Conservation (phyloP, 2,797 vertebrate species). For the Loris lydekkerianus region DNA sequence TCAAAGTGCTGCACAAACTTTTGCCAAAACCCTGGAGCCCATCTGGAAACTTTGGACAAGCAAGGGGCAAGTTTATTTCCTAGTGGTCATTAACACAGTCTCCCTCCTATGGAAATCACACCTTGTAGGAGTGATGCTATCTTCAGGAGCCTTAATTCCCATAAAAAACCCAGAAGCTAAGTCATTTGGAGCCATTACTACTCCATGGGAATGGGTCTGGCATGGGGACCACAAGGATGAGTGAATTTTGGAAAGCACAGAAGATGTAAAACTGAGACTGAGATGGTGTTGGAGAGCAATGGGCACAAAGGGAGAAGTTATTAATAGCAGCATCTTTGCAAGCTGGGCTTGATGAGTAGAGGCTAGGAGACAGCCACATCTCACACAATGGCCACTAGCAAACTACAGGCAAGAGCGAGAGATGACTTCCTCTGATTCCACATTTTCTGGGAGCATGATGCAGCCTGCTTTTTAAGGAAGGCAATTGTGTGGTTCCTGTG, state of each 20-base stretch:
- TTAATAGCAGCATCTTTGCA: neutral
- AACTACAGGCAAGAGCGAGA: neutral
- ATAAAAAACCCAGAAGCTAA: neutral
- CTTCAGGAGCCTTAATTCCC: neutral
- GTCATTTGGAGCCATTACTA: neutral
- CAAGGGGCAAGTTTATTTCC: neutral
- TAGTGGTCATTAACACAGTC: fast-evolving
- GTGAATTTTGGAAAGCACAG: neutral
- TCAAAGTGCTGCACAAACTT: neutral
- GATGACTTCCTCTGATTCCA: neutral
- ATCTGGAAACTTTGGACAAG: neutral
- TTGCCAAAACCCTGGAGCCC: conserved; percentile 1
- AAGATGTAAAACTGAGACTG: neutral
- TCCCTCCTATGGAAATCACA: too few species aligned
- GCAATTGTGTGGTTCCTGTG: neutral
- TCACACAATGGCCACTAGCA: neutral
- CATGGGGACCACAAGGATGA: neutral
- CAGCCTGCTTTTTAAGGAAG: neutral
- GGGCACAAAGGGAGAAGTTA: neutral
- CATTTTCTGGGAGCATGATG: neutral
- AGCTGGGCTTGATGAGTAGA: neutral
- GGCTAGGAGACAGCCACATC: neutral
- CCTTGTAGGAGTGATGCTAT: neutral
- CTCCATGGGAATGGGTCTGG: neutral
- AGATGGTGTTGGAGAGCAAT: neutral